phyloP scores from a whole-genome alignment of 37 sponge, comb jelly and placozoan species.

The Agelas oroides region DNA sequence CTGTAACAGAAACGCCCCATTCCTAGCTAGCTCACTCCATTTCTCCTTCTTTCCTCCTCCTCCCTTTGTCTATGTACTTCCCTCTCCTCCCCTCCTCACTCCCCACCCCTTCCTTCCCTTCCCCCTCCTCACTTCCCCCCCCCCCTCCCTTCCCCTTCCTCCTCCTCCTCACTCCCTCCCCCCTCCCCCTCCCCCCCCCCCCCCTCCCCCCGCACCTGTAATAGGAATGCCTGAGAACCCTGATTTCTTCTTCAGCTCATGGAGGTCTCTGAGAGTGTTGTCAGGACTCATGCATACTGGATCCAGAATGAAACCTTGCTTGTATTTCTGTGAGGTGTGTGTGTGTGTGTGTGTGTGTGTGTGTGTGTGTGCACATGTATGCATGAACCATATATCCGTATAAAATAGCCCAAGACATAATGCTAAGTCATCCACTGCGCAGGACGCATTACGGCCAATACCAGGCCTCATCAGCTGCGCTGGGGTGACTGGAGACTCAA shows the following conservation, averaged over 20 bases:
- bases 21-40: no score
- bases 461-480: no score
- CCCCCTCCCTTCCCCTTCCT: no score
- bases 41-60: not conserved
- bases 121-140: no score
- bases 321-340: constrained; percentile 83
- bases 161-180: not conserved
- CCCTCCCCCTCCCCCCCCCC: not conserved
- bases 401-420: not conserved
- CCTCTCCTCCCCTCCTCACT: not conserved
- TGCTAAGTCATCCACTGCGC: no score
- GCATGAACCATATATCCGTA: not conserved
- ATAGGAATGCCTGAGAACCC: constrained; percentile 97
- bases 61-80: not conserved
- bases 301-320: constrained; percentile 97
- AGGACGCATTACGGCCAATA: no score
- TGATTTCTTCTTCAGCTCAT: constrained; percentile 75
- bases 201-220: constrained; percentile 69
- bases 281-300: constrained; percentile 90
- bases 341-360: not conserved
- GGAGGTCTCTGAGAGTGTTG: constrained; percentile 79
- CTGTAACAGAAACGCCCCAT: no score
- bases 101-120: no score
- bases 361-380: not conserved
- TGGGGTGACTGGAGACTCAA: no score